Percentiles rank a stretch among this genome's conserved stretches.
These are phyloP conservation scores for Euzophera pinguis DNA, from an alignment of 2,888 invertebrate species.

Conservation along the genomic window DNA sequence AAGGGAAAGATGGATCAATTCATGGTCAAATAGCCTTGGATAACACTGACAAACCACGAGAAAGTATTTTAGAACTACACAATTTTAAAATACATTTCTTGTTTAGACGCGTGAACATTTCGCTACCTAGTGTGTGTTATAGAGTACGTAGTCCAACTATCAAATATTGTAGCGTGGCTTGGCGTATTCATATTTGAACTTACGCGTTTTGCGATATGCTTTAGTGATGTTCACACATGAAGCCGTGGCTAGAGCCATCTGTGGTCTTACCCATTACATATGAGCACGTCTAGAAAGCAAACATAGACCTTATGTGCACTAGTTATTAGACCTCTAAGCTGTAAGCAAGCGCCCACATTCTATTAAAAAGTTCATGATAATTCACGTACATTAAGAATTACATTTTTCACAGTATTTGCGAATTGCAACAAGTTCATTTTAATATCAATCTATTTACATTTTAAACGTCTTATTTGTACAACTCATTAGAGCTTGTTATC, in stretches of 20 bases:
- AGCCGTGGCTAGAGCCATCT: not conserved
- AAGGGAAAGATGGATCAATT: not conserved
- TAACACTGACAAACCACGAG: no score
- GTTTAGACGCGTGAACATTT: not conserved
- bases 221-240: slow-evolving; percentile 21
- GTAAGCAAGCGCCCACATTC: slow-evolving; percentile 20
- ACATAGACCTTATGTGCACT: slow-evolving; percentile 25
- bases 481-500: slow-evolving; percentile 25
- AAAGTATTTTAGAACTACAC: not conserved
- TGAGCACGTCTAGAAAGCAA: slow-evolving; percentile 19
- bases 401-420: slow-evolving; percentile 5
- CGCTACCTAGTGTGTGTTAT: not conserved
- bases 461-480: slow-evolving; percentile 28
- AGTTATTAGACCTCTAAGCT: slow-evolving; percentile 26
- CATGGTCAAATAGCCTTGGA: not conserved
- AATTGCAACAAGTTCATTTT: not conserved
- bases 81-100: not conserved
- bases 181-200: slow-evolving; percentile 21
- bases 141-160: slow-evolving; percentile 14
- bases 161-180: slow-evolving; percentile 27
- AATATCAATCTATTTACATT: slow-evolving; percentile 14
- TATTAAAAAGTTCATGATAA: slow-evolving; percentile 3
- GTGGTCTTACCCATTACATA: slow-evolving; percentile 13
- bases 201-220: slow-evolving; percentile 19
- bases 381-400: not conserved